phyloP scores from a whole-genome alignment of 2,797 vertebrate genomes.

The Antrozous pallidus region DNA sequence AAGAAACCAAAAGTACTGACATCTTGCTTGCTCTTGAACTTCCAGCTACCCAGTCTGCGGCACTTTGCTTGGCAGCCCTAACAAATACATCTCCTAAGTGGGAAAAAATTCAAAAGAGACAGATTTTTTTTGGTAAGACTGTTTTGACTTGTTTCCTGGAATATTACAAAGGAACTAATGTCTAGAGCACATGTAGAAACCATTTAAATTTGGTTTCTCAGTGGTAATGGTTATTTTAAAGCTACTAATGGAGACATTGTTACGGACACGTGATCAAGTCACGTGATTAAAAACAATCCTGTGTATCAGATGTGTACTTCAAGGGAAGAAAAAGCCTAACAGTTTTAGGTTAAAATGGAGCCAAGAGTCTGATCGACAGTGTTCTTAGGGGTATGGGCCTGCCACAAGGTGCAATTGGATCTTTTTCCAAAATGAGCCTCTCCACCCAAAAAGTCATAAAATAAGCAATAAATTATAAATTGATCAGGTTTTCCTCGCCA shows the following conservation, averaged over 20 bases:
- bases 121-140: not conserved
- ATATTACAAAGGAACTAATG: not conserved
- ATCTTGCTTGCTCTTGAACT: not conserved
- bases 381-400: not conserved
- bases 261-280: not conserved
- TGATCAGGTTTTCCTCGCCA: not conserved
- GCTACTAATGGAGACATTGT: not conserved
- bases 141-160: not conserved
- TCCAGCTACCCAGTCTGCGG: not conserved
- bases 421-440: not conserved
- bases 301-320: not conserved
- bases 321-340: not conserved
- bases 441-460: not conserved
- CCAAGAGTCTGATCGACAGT: not conserved
- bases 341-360: not conserved
- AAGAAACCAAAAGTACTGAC: not conserved
- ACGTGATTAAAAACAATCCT: not conserved
- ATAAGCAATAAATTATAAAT: not conserved
- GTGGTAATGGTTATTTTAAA: not conserved
- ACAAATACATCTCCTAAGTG: not conserved
- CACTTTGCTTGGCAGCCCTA: not conserved
- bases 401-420: not conserved
- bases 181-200: not conserved
- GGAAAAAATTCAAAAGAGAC: not conserved
- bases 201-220: not conserved